Conservation (phyloP, 2,797 vertebrate genomes). For the Meda fulgida region DNA sequence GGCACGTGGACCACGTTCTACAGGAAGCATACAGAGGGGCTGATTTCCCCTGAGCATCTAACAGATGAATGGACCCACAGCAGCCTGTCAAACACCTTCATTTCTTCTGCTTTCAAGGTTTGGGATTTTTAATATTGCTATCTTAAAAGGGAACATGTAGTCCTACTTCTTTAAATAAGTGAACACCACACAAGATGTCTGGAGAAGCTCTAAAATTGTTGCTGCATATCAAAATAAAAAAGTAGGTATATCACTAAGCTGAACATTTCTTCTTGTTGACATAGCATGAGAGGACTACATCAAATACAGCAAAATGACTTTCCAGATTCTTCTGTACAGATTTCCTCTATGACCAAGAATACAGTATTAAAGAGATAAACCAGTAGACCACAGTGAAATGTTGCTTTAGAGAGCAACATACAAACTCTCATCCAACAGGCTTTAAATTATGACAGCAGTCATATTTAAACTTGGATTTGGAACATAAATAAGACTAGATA, state of each 20-base stretch:
- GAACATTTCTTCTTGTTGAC: background rate
- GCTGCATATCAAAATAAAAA: constrained; percentile 8
- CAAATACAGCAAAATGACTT: background rate
- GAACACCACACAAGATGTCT: constrained; percentile 11
- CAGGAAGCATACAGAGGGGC: constrained; percentile 60
- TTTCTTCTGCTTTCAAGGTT: constrained; percentile 55
- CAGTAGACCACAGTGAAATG: background rate
- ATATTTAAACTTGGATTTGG: background rate
- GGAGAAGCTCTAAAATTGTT: constrained; percentile 24
- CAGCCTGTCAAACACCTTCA: constrained; percentile 66
- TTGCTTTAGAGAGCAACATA: background rate
- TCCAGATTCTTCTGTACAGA: background rate
- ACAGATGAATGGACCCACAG: constrained; percentile 66
- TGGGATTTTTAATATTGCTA: constrained; percentile 23
- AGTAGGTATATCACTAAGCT: background rate
- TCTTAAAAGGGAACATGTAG: constrained; percentile 20
- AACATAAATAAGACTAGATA: background rate
- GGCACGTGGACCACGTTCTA: constrained; percentile 59
- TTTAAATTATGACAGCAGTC: background rate
- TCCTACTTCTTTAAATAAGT: constrained; percentile 43
- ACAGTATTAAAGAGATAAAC: background rate
- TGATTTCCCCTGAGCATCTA: constrained; percentile 62
- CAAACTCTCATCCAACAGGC: background rate
- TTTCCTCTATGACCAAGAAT: background rate
- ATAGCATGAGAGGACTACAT: constrained; percentile 4